Base-by-base conservation (phyloP, 2,888 invertebrate species). In the Trissoscelio sp. region DNA sequence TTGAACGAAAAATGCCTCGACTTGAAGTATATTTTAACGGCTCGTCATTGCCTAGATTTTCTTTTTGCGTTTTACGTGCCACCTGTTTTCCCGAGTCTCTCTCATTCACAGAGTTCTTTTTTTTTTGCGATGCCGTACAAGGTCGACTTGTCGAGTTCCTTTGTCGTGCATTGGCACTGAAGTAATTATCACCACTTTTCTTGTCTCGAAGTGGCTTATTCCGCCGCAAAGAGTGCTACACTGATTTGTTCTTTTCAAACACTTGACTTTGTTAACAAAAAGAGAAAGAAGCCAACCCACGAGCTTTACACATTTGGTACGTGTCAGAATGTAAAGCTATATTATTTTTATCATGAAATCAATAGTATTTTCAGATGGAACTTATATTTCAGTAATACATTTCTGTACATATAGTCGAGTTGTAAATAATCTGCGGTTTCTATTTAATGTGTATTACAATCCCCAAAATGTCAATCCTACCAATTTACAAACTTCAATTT, bases 131-230 rank as follows among this genome's bases (percentile, higher is more conserved):
- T 48, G 51, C 70, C 37, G 55, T 57, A 72, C 42, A 69, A 77
- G 51, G 57, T 57, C 58, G 46, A 64, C 70, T 66, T 24, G 53
- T 57, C 42, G 66, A 73, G 79, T 66, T 69, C 62, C 74, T 80
- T 80, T 80, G 79, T 80, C 74, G 69, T 67, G 46, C 69, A 75
- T 80, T 62, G 46, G 69, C 73, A 74, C 67, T 74, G 62, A 69
- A 55, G 69, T 67, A 80, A 80, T 80, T 80, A 80, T 80, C 60
- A 69, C 74, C 64, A 72, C 74, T 80, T 80, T 75, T 69, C 69
- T 75, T 80, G 48, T 60, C 53, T 51, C 55, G 14, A n/a, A 51
- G 55, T 57, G 48, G 74, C 58, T 77, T 67, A 60, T 69, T 60
- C 34, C 16, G 4, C 39, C 44, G 39, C 60, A 34, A 60, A 57